Percentiles rank a stretch among this genome's conserved stretches.
These are phyloP conservation scores for Temnothorax unifasciatus DNA, from an alignment of 2,888 invertebrate genomes.

Conservation along the genomic window DNA sequence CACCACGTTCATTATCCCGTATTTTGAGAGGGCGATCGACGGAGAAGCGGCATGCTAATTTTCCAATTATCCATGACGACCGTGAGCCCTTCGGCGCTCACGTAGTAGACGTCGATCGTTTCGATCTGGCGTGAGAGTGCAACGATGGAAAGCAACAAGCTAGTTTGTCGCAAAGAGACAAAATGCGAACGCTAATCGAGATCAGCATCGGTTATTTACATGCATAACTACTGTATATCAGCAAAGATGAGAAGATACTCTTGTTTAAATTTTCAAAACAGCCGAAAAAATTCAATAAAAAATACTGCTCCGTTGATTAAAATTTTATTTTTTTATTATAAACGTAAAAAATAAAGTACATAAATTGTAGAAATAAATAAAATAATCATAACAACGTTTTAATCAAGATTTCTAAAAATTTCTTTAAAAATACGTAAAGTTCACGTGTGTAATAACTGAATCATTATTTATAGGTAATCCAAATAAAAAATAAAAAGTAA, in stretches of 20 bases:
- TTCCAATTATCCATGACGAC: constrained; percentile 72
- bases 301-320: neutral
- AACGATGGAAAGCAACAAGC: constrained; percentile 31
- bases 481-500: neutral
- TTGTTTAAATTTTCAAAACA: neutral
- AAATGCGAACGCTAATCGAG: constrained; percentile 18
- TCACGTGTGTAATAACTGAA: neutral
- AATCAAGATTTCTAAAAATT: neutral
- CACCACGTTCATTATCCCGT: constrained; percentile 52
- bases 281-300: neutral
- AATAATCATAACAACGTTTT: neutral
- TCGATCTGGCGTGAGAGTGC: constrained; percentile 54
- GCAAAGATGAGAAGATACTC: neutral
- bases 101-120: constrained; percentile 60
- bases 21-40: constrained; percentile 53
- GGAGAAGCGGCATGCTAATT: constrained; percentile 63
- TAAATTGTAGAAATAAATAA: neutral
- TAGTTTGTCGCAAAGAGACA: constrained; percentile 24
- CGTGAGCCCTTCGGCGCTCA: constrained; percentile 67
- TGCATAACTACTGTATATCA: neutral
- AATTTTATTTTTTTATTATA: neutral
- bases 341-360: neutral
- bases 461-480: neutral
- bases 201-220: neutral
- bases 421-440: neutral